phyloP scores from a whole-genome alignment of 2,797 vertebrate species.

The Danio choprae region DNA sequence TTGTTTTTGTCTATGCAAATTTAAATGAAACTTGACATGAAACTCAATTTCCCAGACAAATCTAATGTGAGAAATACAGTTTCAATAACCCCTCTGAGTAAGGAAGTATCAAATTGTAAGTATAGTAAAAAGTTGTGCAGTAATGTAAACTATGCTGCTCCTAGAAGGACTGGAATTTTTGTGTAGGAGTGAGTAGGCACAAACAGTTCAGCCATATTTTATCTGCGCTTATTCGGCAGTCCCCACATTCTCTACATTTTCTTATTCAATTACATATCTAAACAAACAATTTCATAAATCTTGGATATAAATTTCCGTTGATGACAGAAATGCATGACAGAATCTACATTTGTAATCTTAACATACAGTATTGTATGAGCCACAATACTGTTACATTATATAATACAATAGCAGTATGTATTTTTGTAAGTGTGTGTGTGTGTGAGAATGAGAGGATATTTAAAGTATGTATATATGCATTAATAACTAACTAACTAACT shows the following conservation, averaged over 20 bases:
- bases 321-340: not conserved
- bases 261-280: not conserved
- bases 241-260: constrained; percentile 1
- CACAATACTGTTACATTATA: no score
- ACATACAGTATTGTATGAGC: not conserved
- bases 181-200: not conserved
- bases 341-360: not conserved
- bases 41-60: not conserved
- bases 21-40: not conserved
- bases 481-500: no score
- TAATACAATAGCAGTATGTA: no score
- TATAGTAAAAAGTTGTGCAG: not conserved
- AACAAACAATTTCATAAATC: not conserved
- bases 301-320: not conserved
- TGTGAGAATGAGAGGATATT: no score
- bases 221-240: not conserved
- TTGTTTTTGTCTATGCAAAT: no score
- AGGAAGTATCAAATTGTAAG: not conserved
- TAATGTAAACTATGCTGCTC: not conserved
- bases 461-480: no score
- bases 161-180: not conserved
- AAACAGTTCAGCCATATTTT: not conserved
- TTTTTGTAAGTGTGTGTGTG: no score
- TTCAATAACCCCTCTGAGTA: constrained; percentile 7
- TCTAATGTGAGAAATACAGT: not conserved